A percentile compares a stretch with the other conserved stretches of the same genome.
These are phyloP conservation scores for Fregata magnificens DNA, from an alignment of 2,113 vertebrate genomes.

Conservation along the genomic window DNA sequence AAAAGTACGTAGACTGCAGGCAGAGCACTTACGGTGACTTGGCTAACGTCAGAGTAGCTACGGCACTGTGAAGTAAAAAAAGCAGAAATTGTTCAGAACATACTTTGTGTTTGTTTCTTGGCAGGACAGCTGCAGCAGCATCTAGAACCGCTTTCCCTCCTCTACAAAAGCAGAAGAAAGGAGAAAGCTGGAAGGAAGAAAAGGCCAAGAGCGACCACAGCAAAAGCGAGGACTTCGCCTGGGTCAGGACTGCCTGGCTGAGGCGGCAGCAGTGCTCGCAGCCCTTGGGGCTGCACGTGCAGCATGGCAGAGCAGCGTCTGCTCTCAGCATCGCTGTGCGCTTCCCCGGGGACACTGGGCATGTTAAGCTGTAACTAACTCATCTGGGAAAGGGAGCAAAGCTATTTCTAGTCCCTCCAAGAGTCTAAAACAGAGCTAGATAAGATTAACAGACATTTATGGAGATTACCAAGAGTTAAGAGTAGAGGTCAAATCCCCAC, in stretches of 20 bases:
- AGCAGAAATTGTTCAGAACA: background rate
- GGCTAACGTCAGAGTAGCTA: background rate
- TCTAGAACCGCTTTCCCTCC: background rate
- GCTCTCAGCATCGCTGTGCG: accelerated
- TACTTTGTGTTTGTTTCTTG: background rate
- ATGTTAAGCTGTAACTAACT: background rate
- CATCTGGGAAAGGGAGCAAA: background rate
- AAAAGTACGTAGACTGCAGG: background rate
- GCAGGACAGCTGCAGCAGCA: background rate
- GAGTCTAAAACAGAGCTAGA: background rate
- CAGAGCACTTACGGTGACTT: background rate
- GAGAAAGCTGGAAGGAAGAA: background rate
- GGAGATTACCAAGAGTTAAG: background rate
- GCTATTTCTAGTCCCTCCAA: background rate
- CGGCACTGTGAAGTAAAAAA: background rate
- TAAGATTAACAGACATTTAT: background rate
- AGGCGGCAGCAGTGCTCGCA: accelerated
- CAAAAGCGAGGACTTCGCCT: accelerated
- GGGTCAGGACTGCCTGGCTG: background rate
- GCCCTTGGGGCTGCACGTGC: background rate
- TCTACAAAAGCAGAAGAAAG: background rate
- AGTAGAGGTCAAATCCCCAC: background rate
- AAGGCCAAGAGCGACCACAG: accelerated
- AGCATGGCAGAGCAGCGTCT: background rate
- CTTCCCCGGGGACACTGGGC: background rate